These are phyloP conservation scores for Pseudomyrmex concolor DNA, from an alignment of 1,140 invertebrate species.

Conservation along the genomic window DNA sequence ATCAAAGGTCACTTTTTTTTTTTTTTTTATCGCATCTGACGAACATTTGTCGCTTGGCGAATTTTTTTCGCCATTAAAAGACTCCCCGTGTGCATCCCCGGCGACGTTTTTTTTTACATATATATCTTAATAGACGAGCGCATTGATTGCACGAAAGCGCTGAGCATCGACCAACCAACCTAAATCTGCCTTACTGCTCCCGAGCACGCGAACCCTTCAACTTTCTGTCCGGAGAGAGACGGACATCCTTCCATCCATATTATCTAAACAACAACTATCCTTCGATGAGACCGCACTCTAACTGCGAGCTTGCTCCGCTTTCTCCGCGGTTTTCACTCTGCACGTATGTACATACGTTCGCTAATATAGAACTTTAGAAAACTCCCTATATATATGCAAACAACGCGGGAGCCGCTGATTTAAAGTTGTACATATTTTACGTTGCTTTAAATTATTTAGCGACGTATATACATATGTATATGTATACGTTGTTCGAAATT, in stretches of 20 bases:
- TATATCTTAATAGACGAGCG: slow-evolving; percentile 74
- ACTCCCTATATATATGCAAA: too few relatives aligned
- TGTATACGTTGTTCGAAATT: too few relatives aligned
- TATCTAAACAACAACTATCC: slow-evolving; percentile 71
- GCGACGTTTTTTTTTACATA: slow-evolving; percentile 30
- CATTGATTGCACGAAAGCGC: slow-evolving; percentile 72
- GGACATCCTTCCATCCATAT: slow-evolving; percentile 57
- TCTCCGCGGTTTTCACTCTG: slow-evolving; percentile 32
- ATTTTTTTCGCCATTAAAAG: too few relatives aligned
- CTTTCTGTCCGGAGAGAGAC: slow-evolving; percentile 44
- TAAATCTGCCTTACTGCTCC: slow-evolving; percentile 76
- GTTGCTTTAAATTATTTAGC: too few relatives aligned
- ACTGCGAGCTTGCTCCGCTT: slow-evolving; percentile 52
- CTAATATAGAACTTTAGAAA: neutral
- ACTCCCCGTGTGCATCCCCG: too few relatives aligned
- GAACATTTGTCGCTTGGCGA: too few relatives aligned
- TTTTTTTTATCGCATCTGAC: too few relatives aligned
- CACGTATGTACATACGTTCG: neutral
- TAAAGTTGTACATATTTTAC: too few relatives aligned
- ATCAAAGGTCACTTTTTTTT: too few relatives aligned
- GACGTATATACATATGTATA: too few relatives aligned
- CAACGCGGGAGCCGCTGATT: too few relatives aligned
- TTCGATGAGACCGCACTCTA: slow-evolving; percentile 44
- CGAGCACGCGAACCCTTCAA: slow-evolving; percentile 74
- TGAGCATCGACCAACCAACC: slow-evolving; percentile 77